Evolutionary conservation across 2,888 invertebrate species (phyloP).

Genomic region (Eremobia ochroleuca): DNA sequence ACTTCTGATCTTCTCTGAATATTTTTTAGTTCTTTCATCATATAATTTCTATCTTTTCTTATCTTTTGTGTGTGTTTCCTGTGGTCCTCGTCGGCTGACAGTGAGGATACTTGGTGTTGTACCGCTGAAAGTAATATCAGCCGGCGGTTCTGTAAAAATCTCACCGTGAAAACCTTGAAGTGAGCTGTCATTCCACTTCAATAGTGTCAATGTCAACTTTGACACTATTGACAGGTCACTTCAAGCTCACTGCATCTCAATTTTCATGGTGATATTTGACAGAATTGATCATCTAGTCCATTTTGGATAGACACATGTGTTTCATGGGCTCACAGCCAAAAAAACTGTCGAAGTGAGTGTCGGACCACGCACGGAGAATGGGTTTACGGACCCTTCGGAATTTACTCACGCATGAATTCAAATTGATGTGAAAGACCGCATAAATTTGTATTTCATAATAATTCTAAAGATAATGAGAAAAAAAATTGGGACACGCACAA

Average conservation of each 20-base stretch:
- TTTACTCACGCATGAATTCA: no score
- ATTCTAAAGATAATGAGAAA: neutral
- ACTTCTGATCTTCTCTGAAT: neutral
- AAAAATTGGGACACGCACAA: no score
- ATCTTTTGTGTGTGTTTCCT: neutral
- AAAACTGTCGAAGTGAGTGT: neutral
- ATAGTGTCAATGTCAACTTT: no score
- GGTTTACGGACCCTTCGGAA: no score
- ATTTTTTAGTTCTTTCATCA: neutral
- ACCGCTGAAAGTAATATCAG: conserved; percentile 1
- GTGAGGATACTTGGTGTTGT: neutral
- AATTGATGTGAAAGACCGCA: neutral
- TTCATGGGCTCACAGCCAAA: neutral
- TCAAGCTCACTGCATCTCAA: neutral
- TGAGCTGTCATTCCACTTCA: no score
- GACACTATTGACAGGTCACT: neutral
- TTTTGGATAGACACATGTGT: neutral
- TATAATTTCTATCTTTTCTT: neutral
- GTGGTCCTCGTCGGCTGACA: neutral
- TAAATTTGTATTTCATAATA: neutral
- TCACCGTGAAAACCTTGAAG: neutral
- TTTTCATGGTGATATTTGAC: neutral
- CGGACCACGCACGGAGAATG: neutral
- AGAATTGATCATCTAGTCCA: neutral
- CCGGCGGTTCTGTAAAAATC: neutral